phyloP scores from a whole-genome alignment of 2,113 vertebrate species.

The Pachyramphus minor region DNA sequence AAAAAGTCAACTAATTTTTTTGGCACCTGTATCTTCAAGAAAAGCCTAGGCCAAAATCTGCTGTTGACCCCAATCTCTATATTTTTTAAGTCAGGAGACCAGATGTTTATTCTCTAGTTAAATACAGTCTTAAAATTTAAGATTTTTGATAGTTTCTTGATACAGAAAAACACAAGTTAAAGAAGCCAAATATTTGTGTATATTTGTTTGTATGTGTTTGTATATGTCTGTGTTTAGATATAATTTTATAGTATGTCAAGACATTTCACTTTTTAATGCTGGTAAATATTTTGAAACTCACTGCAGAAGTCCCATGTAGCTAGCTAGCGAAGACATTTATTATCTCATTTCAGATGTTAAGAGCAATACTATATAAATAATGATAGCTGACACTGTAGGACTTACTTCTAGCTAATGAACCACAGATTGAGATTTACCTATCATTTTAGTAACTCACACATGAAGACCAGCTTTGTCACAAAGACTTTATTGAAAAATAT shows the following conservation, averaged over 20 bases:
- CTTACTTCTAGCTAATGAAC: slow-evolving; percentile 22
- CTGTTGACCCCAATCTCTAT: neutral
- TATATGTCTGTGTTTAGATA: no score
- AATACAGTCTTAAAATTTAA: neutral
- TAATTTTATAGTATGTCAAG: neutral
- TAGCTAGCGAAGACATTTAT: neutral
- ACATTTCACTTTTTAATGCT: neutral
- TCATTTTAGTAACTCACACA: neutral
- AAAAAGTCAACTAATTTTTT: slow-evolving; percentile 51
- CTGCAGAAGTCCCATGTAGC: neutral
- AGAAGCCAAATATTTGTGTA: neutral
- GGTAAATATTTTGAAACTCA: neutral
- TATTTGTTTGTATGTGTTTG: neutral
- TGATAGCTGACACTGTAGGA: neutral
- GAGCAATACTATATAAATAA: neutral
- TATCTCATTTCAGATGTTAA: neutral
- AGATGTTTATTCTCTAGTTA: neutral
- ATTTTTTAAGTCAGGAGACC: neutral
- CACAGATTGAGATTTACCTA: neutral
- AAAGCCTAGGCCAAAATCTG: neutral
- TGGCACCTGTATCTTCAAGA: neutral
- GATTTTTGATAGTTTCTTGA: neutral
- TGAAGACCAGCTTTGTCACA: neutral
- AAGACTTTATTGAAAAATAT: neutral
- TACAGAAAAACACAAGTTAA: neutral